phyloP scores from a whole-genome alignment of 2,113 vertebrate genomes.

The Phocoena sinus region DNA sequence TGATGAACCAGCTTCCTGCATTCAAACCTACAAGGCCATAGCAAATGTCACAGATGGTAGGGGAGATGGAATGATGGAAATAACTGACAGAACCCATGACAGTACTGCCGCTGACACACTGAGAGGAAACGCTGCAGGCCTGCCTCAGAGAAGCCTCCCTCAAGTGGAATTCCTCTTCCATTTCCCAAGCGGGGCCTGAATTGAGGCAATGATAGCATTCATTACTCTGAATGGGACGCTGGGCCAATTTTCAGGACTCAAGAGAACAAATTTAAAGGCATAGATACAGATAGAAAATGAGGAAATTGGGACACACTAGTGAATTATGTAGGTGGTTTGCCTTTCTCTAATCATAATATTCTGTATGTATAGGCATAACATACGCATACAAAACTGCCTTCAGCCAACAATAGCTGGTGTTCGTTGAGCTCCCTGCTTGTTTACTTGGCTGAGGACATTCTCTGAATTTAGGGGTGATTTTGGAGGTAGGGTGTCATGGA shows the following conservation, averaged over 20 bases:
- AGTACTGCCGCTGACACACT: not conserved
- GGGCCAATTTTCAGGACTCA: slow-evolving; percentile 2
- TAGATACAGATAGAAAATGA: slow-evolving; percentile 17
- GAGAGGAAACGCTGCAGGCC: not conserved
- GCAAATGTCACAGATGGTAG: not conserved
- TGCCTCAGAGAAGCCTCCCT: not conserved
- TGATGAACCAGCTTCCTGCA: not conserved
- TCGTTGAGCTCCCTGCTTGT: not conserved
- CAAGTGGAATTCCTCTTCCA: not conserved
- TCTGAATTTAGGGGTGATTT: not conserved
- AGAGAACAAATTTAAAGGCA: not conserved
- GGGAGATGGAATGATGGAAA: not conserved
- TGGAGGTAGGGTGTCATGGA: not conserved
- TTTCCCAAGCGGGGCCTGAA: not conserved
- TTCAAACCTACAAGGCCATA: rapidly evolving
- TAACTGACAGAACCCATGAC: not conserved
- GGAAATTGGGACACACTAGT: not conserved
- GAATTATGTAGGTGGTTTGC: not conserved
- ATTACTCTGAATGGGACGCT: not conserved
- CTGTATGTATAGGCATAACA: not conserved
- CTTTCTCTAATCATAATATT: not conserved
- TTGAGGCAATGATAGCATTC: not conserved
- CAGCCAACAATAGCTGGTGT: not conserved
- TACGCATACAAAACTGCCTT: not conserved
- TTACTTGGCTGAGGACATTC: not conserved